Conservation (phyloP, 2,888 invertebrate species). For the Pyralis farinalis region DNA sequence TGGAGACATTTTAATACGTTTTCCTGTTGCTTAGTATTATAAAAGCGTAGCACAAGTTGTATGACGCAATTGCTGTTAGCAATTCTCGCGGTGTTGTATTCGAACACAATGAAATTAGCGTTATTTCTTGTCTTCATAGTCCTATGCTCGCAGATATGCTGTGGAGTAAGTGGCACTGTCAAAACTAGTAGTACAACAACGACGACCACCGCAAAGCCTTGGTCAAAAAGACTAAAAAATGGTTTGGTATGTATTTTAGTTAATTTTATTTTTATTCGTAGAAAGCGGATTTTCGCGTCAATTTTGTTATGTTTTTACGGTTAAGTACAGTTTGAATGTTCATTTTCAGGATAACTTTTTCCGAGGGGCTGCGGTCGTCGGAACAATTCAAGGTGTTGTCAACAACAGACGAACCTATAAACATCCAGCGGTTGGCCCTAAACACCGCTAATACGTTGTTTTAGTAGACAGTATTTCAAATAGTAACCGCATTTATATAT, state of each 20-base stretch:
- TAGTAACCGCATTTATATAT: too few relatives aligned
- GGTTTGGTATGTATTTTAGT: constrained; percentile 37
- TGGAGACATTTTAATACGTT: constrained; percentile 6
- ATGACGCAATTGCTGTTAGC: constrained; percentile 14
- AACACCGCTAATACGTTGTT: too few relatives aligned
- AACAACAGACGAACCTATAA: constrained; percentile 22
- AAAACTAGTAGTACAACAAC: constrained; percentile 13
- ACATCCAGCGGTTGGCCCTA: constrained; percentile 14
- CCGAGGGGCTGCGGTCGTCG: constrained; percentile 36
- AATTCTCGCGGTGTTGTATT: neutral
- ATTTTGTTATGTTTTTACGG: too few relatives aligned
- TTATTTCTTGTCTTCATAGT: constrained; percentile 13
- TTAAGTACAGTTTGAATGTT: too few relatives aligned
- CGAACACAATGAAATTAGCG: constrained; percentile 15
- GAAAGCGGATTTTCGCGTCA: too few relatives aligned
- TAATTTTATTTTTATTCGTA: neutral
- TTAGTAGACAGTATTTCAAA: too few relatives aligned
- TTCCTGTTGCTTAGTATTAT: constrained; percentile 14
- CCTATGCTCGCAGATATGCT: constrained; percentile 22
- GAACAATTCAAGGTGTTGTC: constrained; percentile 36
- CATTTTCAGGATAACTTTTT: constrained; percentile 38
- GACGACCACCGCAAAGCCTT: constrained; percentile 36
- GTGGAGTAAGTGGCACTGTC: constrained; percentile 21
- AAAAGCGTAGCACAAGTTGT: constrained; percentile 10
- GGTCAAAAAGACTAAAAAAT: constrained; percentile 41